Conservation (phyloP, 2,888 invertebrate genomes). For the Venustoraphidia nigricollis region DNA sequence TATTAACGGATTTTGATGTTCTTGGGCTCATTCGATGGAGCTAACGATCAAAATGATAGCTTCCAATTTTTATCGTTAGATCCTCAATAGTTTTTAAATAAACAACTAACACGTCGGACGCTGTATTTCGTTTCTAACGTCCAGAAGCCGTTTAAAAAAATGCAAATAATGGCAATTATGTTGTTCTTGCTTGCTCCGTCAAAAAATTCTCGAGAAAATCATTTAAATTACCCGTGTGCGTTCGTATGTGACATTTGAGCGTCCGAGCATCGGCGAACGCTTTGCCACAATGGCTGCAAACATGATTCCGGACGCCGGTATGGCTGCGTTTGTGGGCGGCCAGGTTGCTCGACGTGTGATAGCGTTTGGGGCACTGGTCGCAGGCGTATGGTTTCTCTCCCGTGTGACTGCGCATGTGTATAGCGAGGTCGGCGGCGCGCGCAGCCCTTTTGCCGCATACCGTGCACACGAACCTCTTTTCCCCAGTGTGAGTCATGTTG, state of each 20-base stretch:
- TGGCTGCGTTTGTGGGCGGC: slow-evolving; percentile 24
- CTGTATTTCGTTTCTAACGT: too few relatives aligned
- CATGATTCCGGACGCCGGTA: slow-evolving; percentile 20
- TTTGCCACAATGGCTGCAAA: slow-evolving; percentile 22
- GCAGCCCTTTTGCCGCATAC: slow-evolving; percentile 22
- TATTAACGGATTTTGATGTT: too few relatives aligned
- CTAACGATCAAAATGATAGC: too few relatives aligned
- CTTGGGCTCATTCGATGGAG: too few relatives aligned
- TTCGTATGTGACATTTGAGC: slow-evolving; percentile 21
- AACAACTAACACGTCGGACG: too few relatives aligned
- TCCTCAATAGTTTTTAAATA: too few relatives aligned
- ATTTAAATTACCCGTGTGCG: slow-evolving; percentile 25
- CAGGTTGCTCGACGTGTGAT: slow-evolving; percentile 24
- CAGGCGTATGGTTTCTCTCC: slow-evolving; percentile 12
- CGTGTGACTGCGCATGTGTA: slow-evolving; percentile 25
- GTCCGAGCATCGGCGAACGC: slow-evolving; percentile 23
- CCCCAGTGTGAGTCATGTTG: slow-evolving; percentile 22
- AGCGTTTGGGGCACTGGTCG: slow-evolving; percentile 9
- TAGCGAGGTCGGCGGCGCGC: slow-evolving; percentile 21
- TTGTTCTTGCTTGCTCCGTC: too few relatives aligned
- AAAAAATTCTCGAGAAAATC: too few relatives aligned
- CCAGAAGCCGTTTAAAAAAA: too few relatives aligned
- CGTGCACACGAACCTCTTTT: slow-evolving; percentile 23
- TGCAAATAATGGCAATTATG: too few relatives aligned
- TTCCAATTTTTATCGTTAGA: too few relatives aligned